Percentiles rank a stretch among this genome's conserved stretches.
These are phyloP conservation scores for Rhinogobius similis DNA, from an alignment of 2,113 vertebrate species.

Conservation along the genomic window DNA sequence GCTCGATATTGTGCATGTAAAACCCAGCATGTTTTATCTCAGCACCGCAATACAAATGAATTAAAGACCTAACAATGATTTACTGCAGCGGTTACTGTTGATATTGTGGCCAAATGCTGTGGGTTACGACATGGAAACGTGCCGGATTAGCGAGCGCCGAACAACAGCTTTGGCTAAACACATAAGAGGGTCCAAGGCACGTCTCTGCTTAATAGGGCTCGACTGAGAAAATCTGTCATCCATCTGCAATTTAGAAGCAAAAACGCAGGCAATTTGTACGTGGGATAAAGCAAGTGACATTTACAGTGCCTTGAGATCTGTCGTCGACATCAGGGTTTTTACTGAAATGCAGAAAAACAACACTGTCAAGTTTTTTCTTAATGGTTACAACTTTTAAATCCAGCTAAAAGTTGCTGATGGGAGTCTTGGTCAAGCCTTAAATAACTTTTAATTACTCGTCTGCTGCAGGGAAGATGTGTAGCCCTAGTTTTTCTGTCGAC, in stretches of 20 bases:
- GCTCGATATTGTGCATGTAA: conserved; percentile 22
- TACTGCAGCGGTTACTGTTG: background rate
- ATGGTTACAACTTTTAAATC: conserved; percentile 8
- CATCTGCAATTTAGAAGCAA: conserved; percentile 37
- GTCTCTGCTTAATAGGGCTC: conserved; percentile 33
- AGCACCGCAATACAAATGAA: conserved; percentile 7
- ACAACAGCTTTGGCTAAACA: conserved; percentile 9
- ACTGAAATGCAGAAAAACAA: conserved; percentile 5
- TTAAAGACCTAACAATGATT: conserved; percentile 17
- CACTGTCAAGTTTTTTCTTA: conserved; percentile 32
- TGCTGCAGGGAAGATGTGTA: background rate
- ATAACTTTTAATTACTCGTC: conserved; percentile 14
- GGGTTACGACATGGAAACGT: conserved; percentile 22
- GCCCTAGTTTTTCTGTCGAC: conserved; percentile 20
- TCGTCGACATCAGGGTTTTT: conserved; percentile 4
- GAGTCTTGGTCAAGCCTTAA: conserved; percentile 12
- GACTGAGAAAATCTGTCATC: conserved; percentile 14
- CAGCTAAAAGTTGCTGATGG: conserved; percentile 15
- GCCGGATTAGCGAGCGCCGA: conserved; percentile 23
- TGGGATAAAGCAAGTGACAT: conserved; percentile 4
- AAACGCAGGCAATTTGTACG: conserved; percentile 23
- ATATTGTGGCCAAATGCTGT: conserved; percentile 40
- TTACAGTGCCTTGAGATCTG: background rate
- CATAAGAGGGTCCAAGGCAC: conserved; percentile 31
- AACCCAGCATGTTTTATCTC: conserved; percentile 27